These are phyloP conservation scores for Parapristionchus giblindavisi DNA, from an alignment of 2,888 invertebrate species.

Conservation along the genomic window DNA sequence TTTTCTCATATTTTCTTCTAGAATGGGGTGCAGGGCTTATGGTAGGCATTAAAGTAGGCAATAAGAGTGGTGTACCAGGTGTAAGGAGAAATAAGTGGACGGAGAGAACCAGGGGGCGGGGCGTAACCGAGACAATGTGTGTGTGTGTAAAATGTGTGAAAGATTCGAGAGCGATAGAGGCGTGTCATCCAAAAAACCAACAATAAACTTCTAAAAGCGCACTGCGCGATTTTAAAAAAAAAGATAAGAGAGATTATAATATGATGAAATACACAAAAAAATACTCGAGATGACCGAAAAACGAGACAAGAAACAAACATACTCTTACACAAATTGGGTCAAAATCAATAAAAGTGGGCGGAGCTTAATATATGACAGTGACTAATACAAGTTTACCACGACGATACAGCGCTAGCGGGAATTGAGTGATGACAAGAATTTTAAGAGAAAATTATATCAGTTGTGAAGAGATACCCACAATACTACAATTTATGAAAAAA, in stretches of 20 bases:
- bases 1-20: neutral
- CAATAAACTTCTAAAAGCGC: slow-evolving; percentile 31
- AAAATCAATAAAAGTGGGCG: neutral
- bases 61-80: neutral
- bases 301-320: neutral
- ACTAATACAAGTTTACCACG: slow-evolving; percentile 31
- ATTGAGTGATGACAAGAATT: slow-evolving; percentile 18
- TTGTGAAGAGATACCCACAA: too few species aligned
- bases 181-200: slow-evolving; percentile 28
- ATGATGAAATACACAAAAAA: slow-evolving; percentile 4
- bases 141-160: too few species aligned
- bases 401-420: slow-evolving; percentile 12
- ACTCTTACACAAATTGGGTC: neutral
- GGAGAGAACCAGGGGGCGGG: too few species aligned
- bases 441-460: too few species aligned
- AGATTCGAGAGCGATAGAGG: slow-evolving; percentile 12
- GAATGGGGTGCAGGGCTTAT: neutral
- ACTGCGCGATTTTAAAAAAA: slow-evolving; percentile 30
- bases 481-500: too few species aligned
- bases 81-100: slow-evolving; percentile 4
- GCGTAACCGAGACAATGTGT: too few species aligned
- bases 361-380: slow-evolving; percentile 25
- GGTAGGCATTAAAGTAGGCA: neutral
- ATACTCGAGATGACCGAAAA: neutral
- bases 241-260: neutral